phyloP scores from a whole-genome alignment of 2,113 vertebrate genomes.

The Anhinga anhinga region DNA sequence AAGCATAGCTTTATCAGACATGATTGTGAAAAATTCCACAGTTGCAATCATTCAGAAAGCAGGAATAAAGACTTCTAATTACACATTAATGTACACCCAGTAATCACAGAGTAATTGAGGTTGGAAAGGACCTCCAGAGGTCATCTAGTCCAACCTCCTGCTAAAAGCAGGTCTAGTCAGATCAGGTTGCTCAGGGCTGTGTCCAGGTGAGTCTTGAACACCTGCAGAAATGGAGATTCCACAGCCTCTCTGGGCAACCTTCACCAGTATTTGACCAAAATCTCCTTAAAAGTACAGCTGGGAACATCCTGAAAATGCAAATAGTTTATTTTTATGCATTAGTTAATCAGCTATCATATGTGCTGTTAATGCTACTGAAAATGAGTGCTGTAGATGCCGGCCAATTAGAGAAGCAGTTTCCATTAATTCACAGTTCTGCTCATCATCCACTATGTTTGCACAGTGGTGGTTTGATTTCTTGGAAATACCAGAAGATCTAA shows the following conservation, averaged over 20 bases:
- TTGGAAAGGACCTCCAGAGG: neutral
- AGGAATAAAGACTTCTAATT: neutral
- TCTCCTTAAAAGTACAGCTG: neutral
- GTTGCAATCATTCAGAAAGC: neutral
- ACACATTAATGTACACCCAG: neutral
- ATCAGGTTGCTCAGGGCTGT: neutral
- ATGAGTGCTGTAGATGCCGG: neutral
- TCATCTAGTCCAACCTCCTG: neutral
- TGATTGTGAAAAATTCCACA: neutral
- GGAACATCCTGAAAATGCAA: neutral
- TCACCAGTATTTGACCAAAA: neutral
- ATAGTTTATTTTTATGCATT: neutral
- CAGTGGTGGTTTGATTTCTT: neutral
- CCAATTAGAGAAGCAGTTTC: neutral
- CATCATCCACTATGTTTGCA: neutral
- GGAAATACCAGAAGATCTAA: neutral
- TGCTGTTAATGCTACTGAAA: neutral
- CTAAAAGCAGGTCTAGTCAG: neutral
- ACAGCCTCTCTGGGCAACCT: neutral
- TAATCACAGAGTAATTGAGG: neutral
- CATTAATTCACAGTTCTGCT: neutral
- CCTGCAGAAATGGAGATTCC: neutral
- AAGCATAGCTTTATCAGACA: neutral
- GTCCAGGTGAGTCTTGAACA: neutral
- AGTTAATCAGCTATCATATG: neutral